Evolutionary conservation across 1,140 invertebrate species (phyloP).

Genomic region (roundworm (Caenorhabditis elegans)): DNA sequence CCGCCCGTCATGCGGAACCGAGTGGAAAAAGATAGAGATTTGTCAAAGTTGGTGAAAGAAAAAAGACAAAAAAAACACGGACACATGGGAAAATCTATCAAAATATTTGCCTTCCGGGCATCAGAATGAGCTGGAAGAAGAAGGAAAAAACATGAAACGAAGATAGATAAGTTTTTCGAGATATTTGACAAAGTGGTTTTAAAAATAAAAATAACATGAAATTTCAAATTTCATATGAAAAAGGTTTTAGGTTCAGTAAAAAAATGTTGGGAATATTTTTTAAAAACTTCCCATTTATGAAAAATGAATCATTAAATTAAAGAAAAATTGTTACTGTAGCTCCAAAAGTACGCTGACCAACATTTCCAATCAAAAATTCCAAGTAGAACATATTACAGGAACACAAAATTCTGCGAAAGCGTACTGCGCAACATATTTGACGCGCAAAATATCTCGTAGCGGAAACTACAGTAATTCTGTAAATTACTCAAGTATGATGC

Average conservation of each 20-base stretch:
- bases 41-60: constrained; percentile 8
- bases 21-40: constrained; percentile 25
- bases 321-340: no score
- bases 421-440: no score
- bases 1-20: not conserved
- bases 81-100: constrained; percentile 16
- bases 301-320: no score
- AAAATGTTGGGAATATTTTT: no score
- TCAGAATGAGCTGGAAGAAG: not conserved
- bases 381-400: no score
- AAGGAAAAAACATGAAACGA: not conserved
- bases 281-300: no score
- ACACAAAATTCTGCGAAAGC: no score
- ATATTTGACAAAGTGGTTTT: not conserved
- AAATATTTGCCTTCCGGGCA: constrained; percentile 14
- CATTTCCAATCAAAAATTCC: no score
- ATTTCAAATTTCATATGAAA: not conserved
- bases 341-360: no score
- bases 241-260: not conserved
- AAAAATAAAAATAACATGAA: not conserved
- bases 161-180: not conserved
- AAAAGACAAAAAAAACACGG: not conserved
- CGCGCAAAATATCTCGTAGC: no score
- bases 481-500: no score
- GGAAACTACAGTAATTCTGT: no score